phyloP scores from a whole-genome alignment of 2,888 invertebrate species.

The Ophonus ardosiacus region DNA sequence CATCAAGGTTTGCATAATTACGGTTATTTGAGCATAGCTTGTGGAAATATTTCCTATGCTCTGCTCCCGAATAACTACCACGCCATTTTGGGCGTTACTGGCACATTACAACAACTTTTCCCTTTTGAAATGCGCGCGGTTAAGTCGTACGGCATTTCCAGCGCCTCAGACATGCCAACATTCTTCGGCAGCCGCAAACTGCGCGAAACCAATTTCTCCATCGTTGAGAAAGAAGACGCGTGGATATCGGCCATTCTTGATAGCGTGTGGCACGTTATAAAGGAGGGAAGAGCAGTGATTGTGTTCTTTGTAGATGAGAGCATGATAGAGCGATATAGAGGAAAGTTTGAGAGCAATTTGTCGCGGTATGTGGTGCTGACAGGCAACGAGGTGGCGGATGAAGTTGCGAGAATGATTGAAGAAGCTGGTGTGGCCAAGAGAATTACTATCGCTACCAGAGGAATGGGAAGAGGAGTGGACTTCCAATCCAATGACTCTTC shows the following conservation, averaged over 20 bases:
- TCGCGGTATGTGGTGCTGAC: conserved; percentile 7
- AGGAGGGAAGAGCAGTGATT: conserved; percentile 8
- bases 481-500: conserved; percentile 42
- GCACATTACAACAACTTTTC: conserved; percentile 18
- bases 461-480: conserved; percentile 43
- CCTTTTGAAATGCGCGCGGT: not conserved
- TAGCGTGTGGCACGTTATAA: not conserved
- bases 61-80: conserved; percentile 18
- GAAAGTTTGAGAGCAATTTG: not conserved
- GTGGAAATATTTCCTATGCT: conserved; percentile 25
- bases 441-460: conserved; percentile 36
- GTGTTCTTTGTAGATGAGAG: conserved; percentile 39
- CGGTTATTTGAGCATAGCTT: conserved; percentile 21
- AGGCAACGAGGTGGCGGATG: conserved; percentile 5
- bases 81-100: conserved; percentile 36
- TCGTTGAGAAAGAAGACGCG: not conserved
- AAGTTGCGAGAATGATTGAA: not conserved
- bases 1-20: not conserved
- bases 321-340: not conserved
- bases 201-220: not conserved
- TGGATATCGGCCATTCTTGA: conserved; percentile 22
- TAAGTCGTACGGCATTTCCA: conserved; percentile 1
- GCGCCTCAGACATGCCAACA: conserved; percentile 45
- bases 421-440: conserved; percentile 15
- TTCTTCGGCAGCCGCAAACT: conserved; percentile 40